Percentiles rank a stretch among this genome's conserved stretches.
Evolutionary conservation across 2,888 invertebrate species (phyloP).

Genomic region (Heliconius cydno): DNA sequence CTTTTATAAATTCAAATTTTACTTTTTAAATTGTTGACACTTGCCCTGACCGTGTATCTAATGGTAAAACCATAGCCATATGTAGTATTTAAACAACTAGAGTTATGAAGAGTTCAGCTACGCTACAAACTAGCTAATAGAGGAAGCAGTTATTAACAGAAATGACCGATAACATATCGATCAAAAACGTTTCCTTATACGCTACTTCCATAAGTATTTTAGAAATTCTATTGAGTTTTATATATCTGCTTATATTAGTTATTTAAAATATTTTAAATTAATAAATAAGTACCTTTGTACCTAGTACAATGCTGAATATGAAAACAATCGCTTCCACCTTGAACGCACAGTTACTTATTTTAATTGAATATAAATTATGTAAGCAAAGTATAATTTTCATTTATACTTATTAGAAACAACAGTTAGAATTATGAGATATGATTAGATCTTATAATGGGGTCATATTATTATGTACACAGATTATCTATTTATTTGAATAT

Average conservation of each 20-base stretch:
- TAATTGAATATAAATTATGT: not conserved
- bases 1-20: too few species aligned
- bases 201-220: not conserved
- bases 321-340: conserved; percentile 3
- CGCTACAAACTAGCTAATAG: not conserved
- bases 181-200: too few species aligned
- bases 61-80: not conserved
- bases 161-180: not conserved
- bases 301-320: not conserved
- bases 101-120: not conserved
- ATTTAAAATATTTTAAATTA: not conserved
- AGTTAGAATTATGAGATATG: not conserved
- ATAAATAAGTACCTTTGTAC: not conserved
- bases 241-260: not conserved
- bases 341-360: conserved; percentile 1
- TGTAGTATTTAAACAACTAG: not conserved
- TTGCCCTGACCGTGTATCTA: too few species aligned
- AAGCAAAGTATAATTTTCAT: not conserved
- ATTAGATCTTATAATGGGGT: not conserved
- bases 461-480: not conserved
- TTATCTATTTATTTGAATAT: not conserved
- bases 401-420: not conserved
- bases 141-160: not conserved
- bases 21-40: too few species aligned
- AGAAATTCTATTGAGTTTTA: not conserved